Conservation (phyloP, 2,113 vertebrate genomes). For the Pipra filicauda region DNA sequence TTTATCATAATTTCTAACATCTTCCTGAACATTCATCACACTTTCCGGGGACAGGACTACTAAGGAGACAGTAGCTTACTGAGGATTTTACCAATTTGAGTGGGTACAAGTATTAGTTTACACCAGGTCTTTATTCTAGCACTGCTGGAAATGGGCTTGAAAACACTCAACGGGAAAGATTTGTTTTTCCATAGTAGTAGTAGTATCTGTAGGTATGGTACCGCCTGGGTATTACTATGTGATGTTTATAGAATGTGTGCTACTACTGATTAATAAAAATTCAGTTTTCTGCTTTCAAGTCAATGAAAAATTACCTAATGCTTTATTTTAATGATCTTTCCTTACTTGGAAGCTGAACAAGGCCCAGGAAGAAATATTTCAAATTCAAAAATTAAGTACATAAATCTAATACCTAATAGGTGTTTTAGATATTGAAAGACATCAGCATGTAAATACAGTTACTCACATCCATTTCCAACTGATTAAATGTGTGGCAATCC, state of each 20-base stretch:
- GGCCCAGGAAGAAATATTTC: background rate
- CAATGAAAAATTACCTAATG: background rate
- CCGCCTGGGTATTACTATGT: background rate
- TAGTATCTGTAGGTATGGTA: background rate
- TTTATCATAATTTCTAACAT: background rate
- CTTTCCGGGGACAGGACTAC: background rate
- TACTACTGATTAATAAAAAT: background rate
- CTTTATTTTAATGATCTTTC: background rate
- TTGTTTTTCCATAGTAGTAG: background rate
- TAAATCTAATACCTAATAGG: background rate
- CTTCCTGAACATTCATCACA: background rate
- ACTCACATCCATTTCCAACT: background rate
- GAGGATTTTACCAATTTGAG: background rate
- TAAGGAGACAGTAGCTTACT: background rate
- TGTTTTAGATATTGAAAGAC: background rate
- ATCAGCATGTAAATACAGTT: background rate
- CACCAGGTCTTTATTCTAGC: background rate
- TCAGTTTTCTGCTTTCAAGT: background rate
- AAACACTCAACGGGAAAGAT: background rate
- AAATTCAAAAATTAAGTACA: background rate
- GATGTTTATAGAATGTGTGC: background rate
- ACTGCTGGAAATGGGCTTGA: background rate
- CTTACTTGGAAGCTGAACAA: background rate
- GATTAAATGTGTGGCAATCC: background rate
- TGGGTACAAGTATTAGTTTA: background rate